phyloP scores from a whole-genome alignment of 2,797 vertebrate species.

The Oryzias dopingdopingensis region DNA sequence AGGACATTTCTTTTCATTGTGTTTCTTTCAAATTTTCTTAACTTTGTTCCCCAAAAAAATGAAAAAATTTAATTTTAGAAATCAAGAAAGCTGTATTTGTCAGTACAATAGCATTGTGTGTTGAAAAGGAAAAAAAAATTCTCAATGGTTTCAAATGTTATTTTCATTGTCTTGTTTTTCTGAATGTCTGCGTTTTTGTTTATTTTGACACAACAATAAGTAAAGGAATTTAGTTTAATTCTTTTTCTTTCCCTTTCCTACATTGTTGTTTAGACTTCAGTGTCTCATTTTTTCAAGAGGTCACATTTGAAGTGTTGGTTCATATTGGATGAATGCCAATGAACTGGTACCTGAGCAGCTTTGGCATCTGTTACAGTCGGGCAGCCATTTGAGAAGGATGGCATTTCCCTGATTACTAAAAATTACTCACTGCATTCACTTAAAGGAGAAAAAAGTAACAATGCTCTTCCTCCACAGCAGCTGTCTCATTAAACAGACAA shows the following conservation, averaged over 20 bases:
- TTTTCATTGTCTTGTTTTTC: no score
- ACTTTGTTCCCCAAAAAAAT: no score
- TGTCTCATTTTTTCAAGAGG: slow-evolving; percentile 23
- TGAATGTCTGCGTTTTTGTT: no score
- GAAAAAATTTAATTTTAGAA: no score
- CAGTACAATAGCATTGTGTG: no score
- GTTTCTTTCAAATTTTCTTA: no score
- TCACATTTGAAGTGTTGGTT: slow-evolving; percentile 17
- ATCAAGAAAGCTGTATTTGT: no score
- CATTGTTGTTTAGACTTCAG: slow-evolving; percentile 12
- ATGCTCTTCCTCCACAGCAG: slow-evolving; percentile 30
- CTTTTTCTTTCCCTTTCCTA: not conserved
- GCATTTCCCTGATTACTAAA: slow-evolving; percentile 42
- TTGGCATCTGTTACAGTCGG: slow-evolving; percentile 38
- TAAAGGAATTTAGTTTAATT: no score
- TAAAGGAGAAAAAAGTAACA: slow-evolving; percentile 52
- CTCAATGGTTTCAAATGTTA: no score
- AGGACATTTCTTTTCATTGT: no score
- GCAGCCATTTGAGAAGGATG: slow-evolving; percentile 36
- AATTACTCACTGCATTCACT: slow-evolving; percentile 50
- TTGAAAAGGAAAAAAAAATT: no score
- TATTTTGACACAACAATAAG: no score
- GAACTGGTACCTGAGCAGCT: slow-evolving; percentile 22
- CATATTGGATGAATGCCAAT: slow-evolving; percentile 28
- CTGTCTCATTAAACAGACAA: slow-evolving; percentile 53